Percentiles rank a stretch among this genome's conserved stretches.
phyloP scores from a whole-genome alignment of 2,888 invertebrate genomes.

The Mythimna ferrago region DNA sequence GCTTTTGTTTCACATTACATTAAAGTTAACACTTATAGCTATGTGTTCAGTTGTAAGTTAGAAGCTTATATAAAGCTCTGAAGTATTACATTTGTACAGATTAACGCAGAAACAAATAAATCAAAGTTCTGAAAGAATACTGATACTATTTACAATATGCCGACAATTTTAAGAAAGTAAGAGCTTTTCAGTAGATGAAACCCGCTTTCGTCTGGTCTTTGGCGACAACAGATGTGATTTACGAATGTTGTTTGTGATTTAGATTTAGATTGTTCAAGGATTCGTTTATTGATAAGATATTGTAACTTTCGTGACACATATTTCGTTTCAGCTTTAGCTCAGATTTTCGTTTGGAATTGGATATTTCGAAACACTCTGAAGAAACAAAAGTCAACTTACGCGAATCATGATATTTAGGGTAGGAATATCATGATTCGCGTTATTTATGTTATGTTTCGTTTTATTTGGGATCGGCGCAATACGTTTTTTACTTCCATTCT shows the following conservation, averaged over 20 bases:
- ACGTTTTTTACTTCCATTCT: no score
- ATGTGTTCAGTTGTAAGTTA: no score
- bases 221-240: slow-evolving; percentile 23
- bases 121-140: slow-evolving; percentile 12
- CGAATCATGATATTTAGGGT: neutral
- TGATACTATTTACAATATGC: neutral
- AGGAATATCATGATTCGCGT: no score
- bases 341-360: no score
- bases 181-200: slow-evolving; percentile 18
- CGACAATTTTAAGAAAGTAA: neutral
- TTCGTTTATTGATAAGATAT: slow-evolving; percentile 1
- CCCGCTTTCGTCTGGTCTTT: neutral
- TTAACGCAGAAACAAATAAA: slow-evolving; percentile 24
- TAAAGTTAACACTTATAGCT: no score
- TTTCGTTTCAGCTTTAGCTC: neutral
- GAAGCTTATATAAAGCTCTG: no score
- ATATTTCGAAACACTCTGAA: no score
- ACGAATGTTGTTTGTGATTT: neutral
- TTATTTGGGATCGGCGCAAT: no score
- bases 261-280: slow-evolving; percentile 1
- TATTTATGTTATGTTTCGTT: no score
- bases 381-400: neutral
- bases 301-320: neutral
- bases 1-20: slow-evolving; percentile 24
- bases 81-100: neutral